phyloP scores from a whole-genome alignment of 2,113 vertebrate genomes.

The Columba livia region DNA sequence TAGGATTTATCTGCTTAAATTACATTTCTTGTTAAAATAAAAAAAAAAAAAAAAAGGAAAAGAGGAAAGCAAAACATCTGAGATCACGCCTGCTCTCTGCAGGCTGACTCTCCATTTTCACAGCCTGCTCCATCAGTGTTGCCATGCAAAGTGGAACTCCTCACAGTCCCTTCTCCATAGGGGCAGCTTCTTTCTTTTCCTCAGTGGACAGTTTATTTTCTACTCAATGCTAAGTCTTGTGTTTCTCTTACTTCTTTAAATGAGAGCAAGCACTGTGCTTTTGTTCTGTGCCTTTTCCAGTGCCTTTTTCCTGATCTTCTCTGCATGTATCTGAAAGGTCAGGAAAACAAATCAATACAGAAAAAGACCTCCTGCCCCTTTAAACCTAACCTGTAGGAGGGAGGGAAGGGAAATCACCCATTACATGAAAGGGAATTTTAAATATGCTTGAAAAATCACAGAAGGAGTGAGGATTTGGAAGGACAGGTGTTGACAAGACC shows the following conservation, averaged over 20 bases:
- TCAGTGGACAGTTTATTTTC: neutral
- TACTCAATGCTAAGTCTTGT: neutral
- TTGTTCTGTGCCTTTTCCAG: constrained; percentile 35
- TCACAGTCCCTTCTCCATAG: neutral
- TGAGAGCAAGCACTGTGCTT: neutral
- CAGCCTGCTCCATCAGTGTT: fast-evolving
- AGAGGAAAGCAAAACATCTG: neutral
- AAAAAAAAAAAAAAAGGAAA: neutral
- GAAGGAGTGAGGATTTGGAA: neutral
- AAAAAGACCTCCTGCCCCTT: constrained; percentile 63
- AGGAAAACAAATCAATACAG: constrained; percentile 69
- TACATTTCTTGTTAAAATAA: neutral
- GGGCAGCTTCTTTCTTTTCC: neutral
- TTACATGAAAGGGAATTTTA: constrained; percentile 67
- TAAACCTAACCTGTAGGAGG: constrained; percentile 34
- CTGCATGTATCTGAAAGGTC: constrained; percentile 68
- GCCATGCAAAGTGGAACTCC: neutral
- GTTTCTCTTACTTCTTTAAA: constrained; percentile 21
- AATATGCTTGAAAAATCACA: constrained; percentile 45
- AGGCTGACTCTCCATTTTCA: neutral
- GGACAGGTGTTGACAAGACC: constrained; percentile 47
- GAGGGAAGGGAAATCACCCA: neutral
- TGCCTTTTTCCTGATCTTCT: constrained; percentile 49
- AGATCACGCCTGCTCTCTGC: neutral
- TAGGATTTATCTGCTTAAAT: neutral